Conservation (phyloP, 53 echinoderm and acorn worm genomes). For the Astropecten irregularis region DNA sequence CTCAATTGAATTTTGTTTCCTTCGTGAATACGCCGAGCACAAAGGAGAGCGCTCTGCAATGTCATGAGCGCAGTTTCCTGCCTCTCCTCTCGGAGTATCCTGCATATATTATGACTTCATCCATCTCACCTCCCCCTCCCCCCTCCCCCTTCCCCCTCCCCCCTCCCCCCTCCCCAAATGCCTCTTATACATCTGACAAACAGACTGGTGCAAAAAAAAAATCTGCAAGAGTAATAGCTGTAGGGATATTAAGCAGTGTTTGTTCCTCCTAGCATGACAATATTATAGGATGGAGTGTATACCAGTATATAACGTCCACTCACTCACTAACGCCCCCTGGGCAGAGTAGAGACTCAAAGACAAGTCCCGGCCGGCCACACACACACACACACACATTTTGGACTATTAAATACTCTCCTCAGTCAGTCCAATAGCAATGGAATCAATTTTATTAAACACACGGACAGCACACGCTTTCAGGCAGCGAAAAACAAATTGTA, state of each 20-base stretch:
- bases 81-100: not conserved
- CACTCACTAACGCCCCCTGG: no score
- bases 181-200: not conserved
- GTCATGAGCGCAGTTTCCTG: not conserved
- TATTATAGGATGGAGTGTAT: not conserved
- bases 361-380: no score
- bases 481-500: no score
- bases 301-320: no score
- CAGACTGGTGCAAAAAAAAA: not conserved
- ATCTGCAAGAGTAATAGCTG: conserved; percentile 25
- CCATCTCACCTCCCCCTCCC: not conserved
- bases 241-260: not conserved
- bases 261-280: not conserved
- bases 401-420: conserved; percentile 21
- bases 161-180: not conserved
- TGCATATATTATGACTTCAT: conserved; percentile 18
- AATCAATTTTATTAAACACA: conserved; percentile 25
- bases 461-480: not conserved
- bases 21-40: not conserved
- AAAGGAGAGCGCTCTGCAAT: not conserved
- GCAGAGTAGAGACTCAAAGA: no score
- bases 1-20: no score
- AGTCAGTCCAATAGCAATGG: not conserved
- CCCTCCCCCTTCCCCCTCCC: no score
- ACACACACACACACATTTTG: no score